Base-by-base conservation (phyloP, 1,140 invertebrate genomes). In the Papilio polytes region DNA sequence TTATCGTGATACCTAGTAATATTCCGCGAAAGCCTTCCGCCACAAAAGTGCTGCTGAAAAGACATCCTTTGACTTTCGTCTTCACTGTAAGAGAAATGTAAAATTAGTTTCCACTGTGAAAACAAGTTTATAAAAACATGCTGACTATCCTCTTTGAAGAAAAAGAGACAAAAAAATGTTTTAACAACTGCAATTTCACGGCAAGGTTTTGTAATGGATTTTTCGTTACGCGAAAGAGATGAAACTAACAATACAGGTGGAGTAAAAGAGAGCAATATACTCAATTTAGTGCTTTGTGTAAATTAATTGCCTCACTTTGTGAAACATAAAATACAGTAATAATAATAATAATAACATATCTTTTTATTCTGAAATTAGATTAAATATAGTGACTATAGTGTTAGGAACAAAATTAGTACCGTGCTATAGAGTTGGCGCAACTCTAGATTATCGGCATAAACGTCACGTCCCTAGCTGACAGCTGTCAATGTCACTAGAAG, bases 1-100 rank as follows among this genome's bases (percentile, higher is more conserved):
- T 83, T 0, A 83, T 12, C 6, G 81, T 72, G 0, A 73, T 31
- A 0, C 85, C 82, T 3, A 83, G 9, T 7, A 84, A n/a, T 0
- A 80, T 9, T 0, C 73, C 78, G 15, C 84, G 53, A 22, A 66
- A 56, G 9, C 18, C 13, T 41, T 78, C 76, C 31, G 76, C 51
- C 0, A 78, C 76, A 6, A 78, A 59, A 41, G 26, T 78, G 1
- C 1, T 59, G 18, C 18, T 56, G 15, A 36, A 78, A 41, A 78
- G 26, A 26, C 53, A 78, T 78, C 51, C 20, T 20, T 56, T 78
- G 51, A 78, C 10, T 8, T 41, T 59, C 1, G 76, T 31, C 36
- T 36, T 78, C 31, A 78, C 76, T 78, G 18, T 18, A 78, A 22
- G 6, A 31, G 20, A 9, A 72, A 15, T 3, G 18, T 48, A 13